Evolutionary conservation across 2,888 invertebrate species (phyloP).

Genomic region (Rhyacophila evoluta): DNA sequence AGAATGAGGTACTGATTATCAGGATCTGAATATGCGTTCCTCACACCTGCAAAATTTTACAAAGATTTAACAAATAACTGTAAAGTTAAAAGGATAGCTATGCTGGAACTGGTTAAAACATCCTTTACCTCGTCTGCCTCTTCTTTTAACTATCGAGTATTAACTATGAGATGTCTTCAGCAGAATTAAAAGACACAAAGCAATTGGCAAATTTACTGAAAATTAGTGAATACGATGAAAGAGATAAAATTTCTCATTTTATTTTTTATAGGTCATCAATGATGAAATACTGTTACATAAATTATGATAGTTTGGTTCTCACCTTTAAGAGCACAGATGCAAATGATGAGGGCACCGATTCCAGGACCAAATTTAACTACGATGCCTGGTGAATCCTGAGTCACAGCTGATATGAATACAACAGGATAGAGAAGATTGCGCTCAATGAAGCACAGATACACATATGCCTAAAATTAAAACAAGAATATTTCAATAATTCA

Average conservation of each 20-base stretch:
- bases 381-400: conserved; percentile 85
- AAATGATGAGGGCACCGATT: conserved; percentile 84
- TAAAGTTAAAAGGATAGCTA: not conserved
- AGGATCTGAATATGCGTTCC: conserved; percentile 92
- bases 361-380: conserved; percentile 83
- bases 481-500: no score
- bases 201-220: no score
- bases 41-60: conserved; percentile 77
- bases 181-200: no score
- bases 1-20: conserved; percentile 92
- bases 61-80: not conserved
- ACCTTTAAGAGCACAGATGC: conserved; percentile 89
- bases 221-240: no score
- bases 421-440: conserved; percentile 93
- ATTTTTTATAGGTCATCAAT: no score
- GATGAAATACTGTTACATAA: not conserved
- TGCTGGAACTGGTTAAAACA: no score
- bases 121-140: no score
- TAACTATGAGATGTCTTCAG: no score
- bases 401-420: conserved; percentile 88
- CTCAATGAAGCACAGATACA: conserved; percentile 91
- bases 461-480: conserved; percentile 73
- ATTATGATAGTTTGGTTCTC: conserved; percentile 59
- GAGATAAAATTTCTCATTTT: no score
- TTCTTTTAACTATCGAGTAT: no score